phyloP scores from a whole-genome alignment of 37 sponge, comb jelly and placozoan genomes.

The Geodia barretti region DNA sequence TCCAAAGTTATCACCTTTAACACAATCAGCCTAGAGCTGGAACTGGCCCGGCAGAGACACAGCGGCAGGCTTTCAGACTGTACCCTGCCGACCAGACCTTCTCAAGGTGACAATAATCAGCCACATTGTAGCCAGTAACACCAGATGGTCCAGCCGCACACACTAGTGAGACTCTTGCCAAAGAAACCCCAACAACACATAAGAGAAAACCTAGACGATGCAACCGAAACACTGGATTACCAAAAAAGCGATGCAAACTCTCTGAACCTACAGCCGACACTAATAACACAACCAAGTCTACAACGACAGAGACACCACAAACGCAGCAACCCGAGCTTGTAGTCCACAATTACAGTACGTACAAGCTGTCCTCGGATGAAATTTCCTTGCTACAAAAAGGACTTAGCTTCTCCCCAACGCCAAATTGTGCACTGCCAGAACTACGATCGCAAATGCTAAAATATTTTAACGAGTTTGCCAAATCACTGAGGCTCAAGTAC shows the following conservation, averaged over 20 bases:
- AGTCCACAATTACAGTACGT: constrained; percentile 9
- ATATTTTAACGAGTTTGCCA: constrained; percentile 1
- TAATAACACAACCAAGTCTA: neutral
- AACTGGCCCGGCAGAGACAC: neutral
- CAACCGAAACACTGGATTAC: neutral
- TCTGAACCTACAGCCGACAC: neutral
- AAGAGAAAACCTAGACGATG: neutral
- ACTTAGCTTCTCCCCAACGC: constrained; percentile 11
- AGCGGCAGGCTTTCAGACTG: neutral
- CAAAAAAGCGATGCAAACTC: neutral
- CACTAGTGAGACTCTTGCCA: neutral
- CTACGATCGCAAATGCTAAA: neutral
- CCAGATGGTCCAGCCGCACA: neutral
- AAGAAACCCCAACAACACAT: neutral
- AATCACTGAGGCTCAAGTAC: neutral
- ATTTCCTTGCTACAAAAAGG: constrained; percentile 3
- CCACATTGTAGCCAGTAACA: neutral
- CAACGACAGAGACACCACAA: neutral
- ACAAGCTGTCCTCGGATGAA: neutral
- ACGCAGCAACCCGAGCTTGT: neutral
- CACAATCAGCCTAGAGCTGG: neutral
- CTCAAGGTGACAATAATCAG: neutral
- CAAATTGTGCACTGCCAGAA: neutral
- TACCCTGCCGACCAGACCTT: neutral
- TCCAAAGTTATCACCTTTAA: neutral